Base-by-base conservation (phyloP, 1,140 invertebrate genomes). In the Geopemphigus sp. region DNA sequence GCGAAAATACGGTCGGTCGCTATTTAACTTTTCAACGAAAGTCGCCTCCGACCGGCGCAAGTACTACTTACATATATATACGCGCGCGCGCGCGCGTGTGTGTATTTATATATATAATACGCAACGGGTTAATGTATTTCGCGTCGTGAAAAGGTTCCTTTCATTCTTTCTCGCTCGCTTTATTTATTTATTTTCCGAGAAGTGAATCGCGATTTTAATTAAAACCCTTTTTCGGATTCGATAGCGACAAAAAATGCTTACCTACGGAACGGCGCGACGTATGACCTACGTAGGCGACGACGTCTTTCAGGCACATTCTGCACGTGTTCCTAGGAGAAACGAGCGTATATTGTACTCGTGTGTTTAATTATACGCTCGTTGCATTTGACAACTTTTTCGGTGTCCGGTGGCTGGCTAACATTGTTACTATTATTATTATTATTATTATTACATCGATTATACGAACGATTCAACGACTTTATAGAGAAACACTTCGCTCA, bases 151-250 rank as follows among this genome's bases (percentile, higher is more conserved):
- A 47, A 24, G 64, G 32, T 39, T 39, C n/a, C n/a, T 39, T 39
- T 39, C 32, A 4, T 39, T 39, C 8, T 39, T 39, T 39, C 3
- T 39, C 8, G 3, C 3, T 39, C 8, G 3, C 32, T 39, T 39
- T 39, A 3, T 39, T 39, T n/a, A n/a, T n/a, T n/a, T n/a, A n/a
- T 68, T 68, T 66, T 68, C 22, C 22, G 39, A 14, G 17, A 68
- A 24, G 64, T n/a, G 5, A n/a, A 68, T 47, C 64, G 47, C 64
- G 64, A 47, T 68, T 68, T 68, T 47, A 68, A 68, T 68, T 47
- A 68, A 68, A 68, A 24, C 39, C 32, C 1, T 47, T 68, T 66
- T 68, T 17, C 32, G 22, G n/a, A 68, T 24, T 47, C 39, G 22
- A 19, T 8, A 8, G 32, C 10, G 32, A 14, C 1, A 68, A 45